phyloP scores from a whole-genome alignment of 53 echinoderm and acorn worm genomes.

The Stichopus horrens region DNA sequence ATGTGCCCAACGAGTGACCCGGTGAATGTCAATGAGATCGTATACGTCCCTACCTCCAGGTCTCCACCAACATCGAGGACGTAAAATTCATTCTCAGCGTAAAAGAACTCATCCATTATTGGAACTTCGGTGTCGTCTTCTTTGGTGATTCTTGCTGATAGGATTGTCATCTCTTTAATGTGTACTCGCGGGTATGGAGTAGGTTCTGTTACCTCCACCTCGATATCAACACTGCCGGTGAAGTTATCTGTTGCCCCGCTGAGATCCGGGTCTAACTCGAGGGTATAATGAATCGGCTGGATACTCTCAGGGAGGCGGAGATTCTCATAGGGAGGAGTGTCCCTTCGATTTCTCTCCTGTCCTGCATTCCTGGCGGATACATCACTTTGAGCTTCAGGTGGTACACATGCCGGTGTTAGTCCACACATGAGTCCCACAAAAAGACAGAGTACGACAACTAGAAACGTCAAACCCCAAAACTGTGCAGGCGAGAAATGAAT shows the following conservation, averaged over 20 bases:
- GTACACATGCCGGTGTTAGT: conserved; percentile 12
- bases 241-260: conserved; percentile 56
- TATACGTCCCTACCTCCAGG: conserved; percentile 24
- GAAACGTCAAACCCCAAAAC: conserved; percentile 57
- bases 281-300: conserved; percentile 66
- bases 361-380: conserved; percentile 6
- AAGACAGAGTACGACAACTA: conserved; percentile 50
- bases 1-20: conserved; percentile 64
- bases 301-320: conserved; percentile 73
- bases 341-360: conserved; percentile 4
- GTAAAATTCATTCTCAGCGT: conserved; percentile 73
- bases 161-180: conserved; percentile 76
- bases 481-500: conserved; percentile 61
- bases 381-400: neutral
- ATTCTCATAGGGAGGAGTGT: conserved; percentile 49
- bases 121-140: conserved; percentile 21
- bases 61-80: conserved; percentile 32
- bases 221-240: conserved; percentile 66
- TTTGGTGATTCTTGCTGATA: conserved; percentile 35
- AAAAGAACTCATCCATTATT: conserved; percentile 39
- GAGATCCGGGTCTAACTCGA: conserved; percentile 79
- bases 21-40: conserved; percentile 47
- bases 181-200: conserved; percentile 69
- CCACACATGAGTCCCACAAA: conserved; percentile 79
- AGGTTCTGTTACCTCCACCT: conserved; percentile 47